phyloP scores from a whole-genome alignment of 2,797 vertebrate genomes.

The Percopsis omiscomaycus region DNA sequence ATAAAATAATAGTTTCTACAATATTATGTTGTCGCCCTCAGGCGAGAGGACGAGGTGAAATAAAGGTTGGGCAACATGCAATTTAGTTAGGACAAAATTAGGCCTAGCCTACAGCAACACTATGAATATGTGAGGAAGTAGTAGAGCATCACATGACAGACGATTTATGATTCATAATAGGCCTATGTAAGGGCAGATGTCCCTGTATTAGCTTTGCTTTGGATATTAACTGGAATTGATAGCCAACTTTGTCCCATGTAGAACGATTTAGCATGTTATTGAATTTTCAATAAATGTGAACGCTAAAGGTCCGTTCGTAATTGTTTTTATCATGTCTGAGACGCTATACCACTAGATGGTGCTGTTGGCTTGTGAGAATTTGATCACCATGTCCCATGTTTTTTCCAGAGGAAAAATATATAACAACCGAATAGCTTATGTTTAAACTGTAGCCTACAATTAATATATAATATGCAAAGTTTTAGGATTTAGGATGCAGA shows the following conservation, averaged over 20 bases:
- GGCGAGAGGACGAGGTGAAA: slow-evolving; percentile 63
- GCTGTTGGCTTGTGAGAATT: slow-evolving; percentile 47
- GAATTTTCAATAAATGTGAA: no score
- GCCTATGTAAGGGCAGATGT: slow-evolving; percentile 11
- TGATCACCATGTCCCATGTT: neutral
- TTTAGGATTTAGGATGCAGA: no score
- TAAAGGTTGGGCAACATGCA: slow-evolving; percentile 45
- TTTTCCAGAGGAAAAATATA: no score
- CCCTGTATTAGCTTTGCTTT: slow-evolving; percentile 22
- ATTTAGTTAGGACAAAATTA: slow-evolving; percentile 41
- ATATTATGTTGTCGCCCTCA: slow-evolving; percentile 44
- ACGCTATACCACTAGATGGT: slow-evolving; percentile 64
- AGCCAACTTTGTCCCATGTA: neutral
- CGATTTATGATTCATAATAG: slow-evolving; percentile 26
- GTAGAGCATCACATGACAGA: slow-evolving; percentile 28
- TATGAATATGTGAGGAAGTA: slow-evolving; percentile 29
- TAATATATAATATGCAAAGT: no score
- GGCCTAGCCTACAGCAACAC: slow-evolving; percentile 4
- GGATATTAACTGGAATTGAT: slow-evolving; percentile 10
- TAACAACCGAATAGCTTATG: no score
- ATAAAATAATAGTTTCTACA: no score
- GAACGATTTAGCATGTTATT: neutral
- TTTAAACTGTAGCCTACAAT: neutral
- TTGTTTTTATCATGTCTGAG: no score
- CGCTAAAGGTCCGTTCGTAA: no score